Conservation (phyloP, 64 coral and sea anemone species). For the Actinia tenebrosa region DNA sequence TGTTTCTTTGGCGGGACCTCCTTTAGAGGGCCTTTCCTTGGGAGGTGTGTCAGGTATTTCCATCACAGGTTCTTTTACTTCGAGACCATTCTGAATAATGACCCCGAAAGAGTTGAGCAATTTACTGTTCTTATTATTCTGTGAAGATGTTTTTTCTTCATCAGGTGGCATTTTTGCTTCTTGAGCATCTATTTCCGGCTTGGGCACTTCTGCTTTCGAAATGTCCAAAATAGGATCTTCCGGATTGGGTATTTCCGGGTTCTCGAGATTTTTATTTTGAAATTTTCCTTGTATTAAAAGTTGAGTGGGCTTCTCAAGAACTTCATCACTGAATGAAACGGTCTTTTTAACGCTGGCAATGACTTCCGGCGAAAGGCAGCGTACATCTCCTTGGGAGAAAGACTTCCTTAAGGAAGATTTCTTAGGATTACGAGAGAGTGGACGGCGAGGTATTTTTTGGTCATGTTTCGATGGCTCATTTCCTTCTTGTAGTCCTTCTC, state of each 20-base stretch:
- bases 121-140: background rate
- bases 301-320: constrained; percentile 8
- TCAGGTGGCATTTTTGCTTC: background rate
- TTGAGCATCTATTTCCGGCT: background rate
- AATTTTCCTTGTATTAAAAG: background rate
- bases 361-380: constrained; percentile 28
- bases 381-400: constrained; percentile 39
- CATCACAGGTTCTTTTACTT: constrained; percentile 36
- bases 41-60: background rate
- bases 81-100: constrained; percentile 83
- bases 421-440: background rate
- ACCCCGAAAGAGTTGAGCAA: constrained; percentile 23
- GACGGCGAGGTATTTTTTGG: constrained; percentile 16
- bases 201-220: background rate
- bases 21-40: background rate
- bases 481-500: background rate
- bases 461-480: background rate
- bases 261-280: background rate
- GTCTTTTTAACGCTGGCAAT: constrained; percentile 44
- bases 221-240: background rate
- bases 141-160: background rate
- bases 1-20: background rate
- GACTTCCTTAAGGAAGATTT: constrained; percentile 41
- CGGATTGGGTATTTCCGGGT: background rate
- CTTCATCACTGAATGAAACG: constrained; percentile 72